phyloP scores from a whole-genome alignment of 2,888 invertebrate species.

The Sipha maydis region DNA sequence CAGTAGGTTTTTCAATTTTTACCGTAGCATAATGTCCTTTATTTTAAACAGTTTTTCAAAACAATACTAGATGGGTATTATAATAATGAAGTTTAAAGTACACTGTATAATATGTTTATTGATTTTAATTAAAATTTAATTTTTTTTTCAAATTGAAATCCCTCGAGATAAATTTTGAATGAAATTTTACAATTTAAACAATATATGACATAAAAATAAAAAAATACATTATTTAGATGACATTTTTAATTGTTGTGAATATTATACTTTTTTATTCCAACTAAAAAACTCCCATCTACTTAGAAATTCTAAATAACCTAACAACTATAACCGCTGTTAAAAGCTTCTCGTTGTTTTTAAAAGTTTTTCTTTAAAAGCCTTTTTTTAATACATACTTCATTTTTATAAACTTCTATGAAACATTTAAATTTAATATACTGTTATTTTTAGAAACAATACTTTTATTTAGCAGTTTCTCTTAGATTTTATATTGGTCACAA shows the following conservation, averaged over 20 bases:
- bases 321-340: conserved; percentile 42
- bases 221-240: neutral
- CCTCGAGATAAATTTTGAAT: too few species aligned
- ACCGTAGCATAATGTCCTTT: too few species aligned
- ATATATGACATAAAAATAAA: neutral
- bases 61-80: too few species aligned
- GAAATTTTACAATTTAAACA: neutral
- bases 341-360: conserved; percentile 50
- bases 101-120: too few species aligned
- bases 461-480: conserved; percentile 4
- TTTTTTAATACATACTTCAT: neutral
- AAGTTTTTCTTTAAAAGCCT: conserved; percentile 36
- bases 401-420: conserved; percentile 31
- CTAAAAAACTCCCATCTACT: conserved; percentile 12
- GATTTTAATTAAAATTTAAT: too few species aligned
- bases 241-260: neutral
- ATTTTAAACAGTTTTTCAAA: too few species aligned
- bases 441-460: conserved; percentile 11
- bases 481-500: neutral
- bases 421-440: conserved; percentile 42
- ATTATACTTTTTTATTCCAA: conserved; percentile 10
- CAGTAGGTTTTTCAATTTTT: too few species aligned
- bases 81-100: too few species aligned
- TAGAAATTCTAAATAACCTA: conserved; percentile 21
- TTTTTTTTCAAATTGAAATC: too few species aligned